Base-by-base conservation (phyloP, 2,797 vertebrate genomes). In the Thamnophis elegans region DNA sequence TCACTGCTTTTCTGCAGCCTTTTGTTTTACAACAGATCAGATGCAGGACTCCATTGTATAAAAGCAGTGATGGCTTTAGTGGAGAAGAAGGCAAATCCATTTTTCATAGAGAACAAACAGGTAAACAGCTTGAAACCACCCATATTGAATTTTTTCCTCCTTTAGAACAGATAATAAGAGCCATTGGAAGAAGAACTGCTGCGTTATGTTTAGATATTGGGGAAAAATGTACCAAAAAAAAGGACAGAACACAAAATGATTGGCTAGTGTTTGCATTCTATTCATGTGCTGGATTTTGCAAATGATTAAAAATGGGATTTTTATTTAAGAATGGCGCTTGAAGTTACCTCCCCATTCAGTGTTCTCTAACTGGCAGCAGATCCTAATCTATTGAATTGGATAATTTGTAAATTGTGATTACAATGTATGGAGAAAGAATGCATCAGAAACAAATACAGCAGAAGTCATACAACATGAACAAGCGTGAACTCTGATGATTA, bases 21-120 rank as follows among this genome's bases (percentile, higher is more conserved):
- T 97, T 96, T 96, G 65, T 96, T 95, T 96, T 94, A 93, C 90
- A 96, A 89, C 91, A 95, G 91, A 96, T 95, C 91, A 92, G 85
- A 96, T 92, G 89, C 94, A 93, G 91, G 94, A 95, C 90, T 91
- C 92, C 59, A 94, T 95, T 96, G 85, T 96, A 96, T 93, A 96
- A 89, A 14, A 92, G 0, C 90, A 93, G 73, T 87, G 95, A 94
- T 92, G 94, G 11, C 91, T 97, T 92, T 96, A 93, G 94, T 93
- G 92, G 92, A 95, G 94, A 96, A 28, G 78, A 95, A 32, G 94
- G 55, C 93, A 94, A 94, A 96, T 94, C 93, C 55, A 88, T 55
- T 96, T 95, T 87, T 86, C 91, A 95, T 96, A 92, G 89, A 87
- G 65, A 96, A 93, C 92, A 94, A 96, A 96, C 94, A 94, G 65